Evolutionary conservation across 2,113 vertebrate genomes (phyloP).

Genomic region (Ardeotis arabs): DNA sequence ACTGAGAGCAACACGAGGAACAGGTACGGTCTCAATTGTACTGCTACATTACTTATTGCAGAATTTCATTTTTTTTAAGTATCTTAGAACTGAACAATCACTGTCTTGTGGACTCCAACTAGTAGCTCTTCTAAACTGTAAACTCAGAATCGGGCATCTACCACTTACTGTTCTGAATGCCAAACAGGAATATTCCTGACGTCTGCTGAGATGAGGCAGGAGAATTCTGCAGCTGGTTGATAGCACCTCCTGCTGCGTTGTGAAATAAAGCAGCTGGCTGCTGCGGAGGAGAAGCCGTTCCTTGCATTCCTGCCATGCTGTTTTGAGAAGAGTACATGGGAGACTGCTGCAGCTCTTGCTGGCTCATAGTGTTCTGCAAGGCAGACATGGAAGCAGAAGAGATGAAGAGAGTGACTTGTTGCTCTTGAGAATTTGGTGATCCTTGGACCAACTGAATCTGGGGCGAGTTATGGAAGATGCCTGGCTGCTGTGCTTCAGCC

Average conservation of each 20-base stretch:
- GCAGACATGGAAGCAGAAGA: conserved; percentile 89
- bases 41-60: background rate
- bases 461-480: conserved; percentile 91
- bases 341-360: conserved; percentile 88
- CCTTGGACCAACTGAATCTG: conserved; percentile 91
- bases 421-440: conserved; percentile 81
- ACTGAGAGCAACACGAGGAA: fast-evolving
- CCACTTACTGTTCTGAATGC: conserved; percentile 93
- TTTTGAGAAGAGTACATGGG: conserved; percentile 88
- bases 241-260: conserved; percentile 81
- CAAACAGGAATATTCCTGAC: conserved; percentile 92
- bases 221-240: conserved; percentile 85
- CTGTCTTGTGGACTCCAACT: background rate
- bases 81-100: background rate
- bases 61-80: background rate
- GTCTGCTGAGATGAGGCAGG: conserved; percentile 86
- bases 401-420: conserved; percentile 91
- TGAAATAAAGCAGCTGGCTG: conserved; percentile 90
- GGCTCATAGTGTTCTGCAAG: conserved; percentile 85
- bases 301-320: conserved; percentile 85
- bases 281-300: conserved; percentile 84
- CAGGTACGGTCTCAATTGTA: background rate
- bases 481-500: conserved; percentile 81
- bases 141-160: background rate
- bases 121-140: background rate